These are phyloP conservation scores for Apolygus lucorum DNA, from an alignment of 1,140 invertebrate species.

Conservation along the genomic window DNA sequence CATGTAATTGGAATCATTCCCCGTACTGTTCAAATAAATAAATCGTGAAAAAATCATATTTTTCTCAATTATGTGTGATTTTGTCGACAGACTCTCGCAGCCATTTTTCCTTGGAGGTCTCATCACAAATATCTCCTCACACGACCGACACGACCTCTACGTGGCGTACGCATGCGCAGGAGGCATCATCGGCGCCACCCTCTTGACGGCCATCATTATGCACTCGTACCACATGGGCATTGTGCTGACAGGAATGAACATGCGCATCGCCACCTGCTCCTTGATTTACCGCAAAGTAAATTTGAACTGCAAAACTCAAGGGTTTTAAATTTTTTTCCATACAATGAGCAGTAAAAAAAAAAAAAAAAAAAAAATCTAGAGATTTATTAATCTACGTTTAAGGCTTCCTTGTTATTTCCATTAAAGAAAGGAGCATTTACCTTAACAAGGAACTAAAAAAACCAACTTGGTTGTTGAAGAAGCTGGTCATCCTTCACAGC, in stretches of 20 bases:
- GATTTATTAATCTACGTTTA: too few relatives aligned
- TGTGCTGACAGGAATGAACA: slow-evolving; percentile 66
- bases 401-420: too few relatives aligned
- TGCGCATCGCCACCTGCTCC: slow-evolving; percentile 64
- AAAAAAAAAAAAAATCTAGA: too few relatives aligned
- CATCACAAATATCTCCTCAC: slow-evolving; percentile 53
- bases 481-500: too few relatives aligned
- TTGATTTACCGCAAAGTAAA: slow-evolving; percentile 73
- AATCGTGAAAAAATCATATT: background rate
- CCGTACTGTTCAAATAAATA: slow-evolving; percentile 21
- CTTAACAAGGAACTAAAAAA: too few relatives aligned
- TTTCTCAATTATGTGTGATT: background rate
- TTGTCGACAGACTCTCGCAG: slow-evolving; percentile 52
- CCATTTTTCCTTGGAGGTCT: slow-evolving; percentile 62
- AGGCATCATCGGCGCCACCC: slow-evolving; percentile 56
- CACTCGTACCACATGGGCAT: slow-evolving; percentile 71
- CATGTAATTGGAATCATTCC: slow-evolving; percentile 4
- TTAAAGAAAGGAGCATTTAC: too few relatives aligned
- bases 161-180: slow-evolving; percentile 57
- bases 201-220: slow-evolving; percentile 58
- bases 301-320: too few relatives aligned
- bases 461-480: too few relatives aligned
- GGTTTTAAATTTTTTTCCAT: too few relatives aligned
- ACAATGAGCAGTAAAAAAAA: too few relatives aligned
- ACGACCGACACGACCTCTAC: slow-evolving; percentile 38